Evolutionary conservation across 1,140 invertebrate genomes (phyloP), one percentile per base, ranked within the genome.

Genomic region (Sinella curviseta): DNA sequence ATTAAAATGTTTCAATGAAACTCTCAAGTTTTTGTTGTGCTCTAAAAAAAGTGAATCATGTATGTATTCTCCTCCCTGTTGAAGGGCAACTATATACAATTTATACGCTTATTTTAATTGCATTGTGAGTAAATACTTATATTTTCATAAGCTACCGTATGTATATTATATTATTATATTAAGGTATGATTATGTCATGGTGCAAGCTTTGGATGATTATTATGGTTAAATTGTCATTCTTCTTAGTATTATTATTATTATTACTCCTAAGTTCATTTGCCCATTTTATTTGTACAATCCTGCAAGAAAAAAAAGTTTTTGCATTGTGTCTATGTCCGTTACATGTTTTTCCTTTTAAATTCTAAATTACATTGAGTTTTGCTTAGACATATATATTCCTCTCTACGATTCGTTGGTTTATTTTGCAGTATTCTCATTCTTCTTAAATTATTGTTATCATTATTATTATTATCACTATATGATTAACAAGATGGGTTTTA

Each of bases 151-250:
- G n/a, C n/a, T n/a, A n/a, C n/a, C n/a, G n/a, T n/a, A n/a, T n/a
- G n/a, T n/a, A n/a, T n/a, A n/a, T n/a, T n/a, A n/a, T n/a, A n/a
- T n/a, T n/a, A n/a, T n/a, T n/a, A n/a, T n/a, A n/a, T n/a, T n/a
- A n/a, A n/a, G n/a, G n/a, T n/a, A n/a, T n/a, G n/a, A n/a, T n/a
- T n/a, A n/a, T n/a, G n/a, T n/a, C n/a, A 26, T 60, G 24, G 24
- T 60, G 24, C 55, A 26, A 60, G 55, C 55, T 60, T 60, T 60
- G 12, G 55, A 60, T 60, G 55, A 24, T 60, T 60, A 60, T 60
- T 60, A n/a, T n/a, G n/a, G 55, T 60, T 60, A 60, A 8, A 48
- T 26, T 60, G 3, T 60, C 24, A 60, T 24, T 14, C n/a, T n/a
- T n/a, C n/a, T n/a, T n/a, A n/a, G n/a, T n/a, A n/a, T n/a, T n/a